phyloP scores from a whole-genome alignment of 2,888 invertebrate species.

The Drosophila austrosaltans region DNA sequence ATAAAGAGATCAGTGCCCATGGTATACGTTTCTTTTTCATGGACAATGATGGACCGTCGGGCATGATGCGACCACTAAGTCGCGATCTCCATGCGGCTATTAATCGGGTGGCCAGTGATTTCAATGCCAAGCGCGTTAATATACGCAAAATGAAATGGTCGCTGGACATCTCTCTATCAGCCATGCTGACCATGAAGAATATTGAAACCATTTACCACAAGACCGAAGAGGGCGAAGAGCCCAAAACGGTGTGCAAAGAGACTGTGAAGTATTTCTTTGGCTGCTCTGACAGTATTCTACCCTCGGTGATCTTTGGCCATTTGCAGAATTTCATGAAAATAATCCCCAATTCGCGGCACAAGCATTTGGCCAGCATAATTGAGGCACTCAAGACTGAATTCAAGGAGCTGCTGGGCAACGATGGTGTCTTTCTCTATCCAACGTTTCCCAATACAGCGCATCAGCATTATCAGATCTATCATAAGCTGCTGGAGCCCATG shows the following conservation, averaged over 20 bases:
- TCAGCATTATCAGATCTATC: slow-evolving; percentile 86
- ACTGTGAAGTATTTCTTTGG: slow-evolving; percentile 85
- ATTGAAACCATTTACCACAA: slow-evolving; percentile 87
- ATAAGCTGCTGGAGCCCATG: slow-evolving; percentile 88
- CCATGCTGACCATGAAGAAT: slow-evolving; percentile 86
- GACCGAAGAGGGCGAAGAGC: slow-evolving; percentile 86
- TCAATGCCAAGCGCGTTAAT: slow-evolving; percentile 85
- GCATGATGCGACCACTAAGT: slow-evolving; percentile 85
- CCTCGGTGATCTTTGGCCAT: slow-evolving; percentile 86
- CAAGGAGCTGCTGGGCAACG: slow-evolving; percentile 85
- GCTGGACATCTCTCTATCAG: slow-evolving; percentile 86
- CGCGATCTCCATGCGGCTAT: slow-evolving; percentile 82
- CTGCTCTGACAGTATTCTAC: slow-evolving; percentile 84
- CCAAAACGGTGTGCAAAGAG: slow-evolving; percentile 86
- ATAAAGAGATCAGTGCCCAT: slow-evolving; percentile 84
- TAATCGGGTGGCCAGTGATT: slow-evolving; percentile 82
- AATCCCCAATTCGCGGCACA: slow-evolving; percentile 85
- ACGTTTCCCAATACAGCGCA: slow-evolving; percentile 86
- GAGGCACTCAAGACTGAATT: slow-evolving; percentile 87
- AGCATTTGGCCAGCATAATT: slow-evolving; percentile 85
- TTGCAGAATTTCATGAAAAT: slow-evolving; percentile 86
- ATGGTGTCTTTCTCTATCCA: slow-evolving; percentile 87
- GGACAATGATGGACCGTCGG: slow-evolving; percentile 89
- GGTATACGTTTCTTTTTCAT: slow-evolving; percentile 91
- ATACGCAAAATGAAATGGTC: slow-evolving; percentile 87